Evolutionary conservation across 64 coral and sea anemone genomes (phyloP).

Genomic region (Acropora tenuis): DNA sequence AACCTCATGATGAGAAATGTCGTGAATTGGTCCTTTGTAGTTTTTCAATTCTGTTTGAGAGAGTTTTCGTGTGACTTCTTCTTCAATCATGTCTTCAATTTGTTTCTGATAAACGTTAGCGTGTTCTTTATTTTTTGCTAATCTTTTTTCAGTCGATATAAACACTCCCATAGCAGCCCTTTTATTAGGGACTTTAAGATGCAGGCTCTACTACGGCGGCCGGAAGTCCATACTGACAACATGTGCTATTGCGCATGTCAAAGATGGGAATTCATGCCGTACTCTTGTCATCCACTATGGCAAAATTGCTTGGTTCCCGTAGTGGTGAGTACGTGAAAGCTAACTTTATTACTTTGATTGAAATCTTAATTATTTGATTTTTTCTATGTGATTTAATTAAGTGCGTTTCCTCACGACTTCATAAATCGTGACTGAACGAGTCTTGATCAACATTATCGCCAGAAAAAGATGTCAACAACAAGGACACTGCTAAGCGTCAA

Average conservation of each 20-base stretch:
- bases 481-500: neutral
- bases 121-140: neutral
- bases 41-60: no score
- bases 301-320: constrained; percentile 7
- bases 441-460: neutral
- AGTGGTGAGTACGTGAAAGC: neutral
- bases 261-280: neutral
- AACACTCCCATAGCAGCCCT: no score
- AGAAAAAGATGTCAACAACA: neutral
- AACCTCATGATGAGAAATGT: no score
- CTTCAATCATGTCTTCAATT: no score
- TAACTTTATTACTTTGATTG: neutral
- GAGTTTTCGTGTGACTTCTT: no score
- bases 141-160: no score
- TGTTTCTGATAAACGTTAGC: no score
- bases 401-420: neutral
- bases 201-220: neutral
- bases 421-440: neutral
- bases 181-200: neutral
- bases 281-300: constrained; percentile 13
- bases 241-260: neutral
- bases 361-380: neutral
- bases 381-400: neutral
- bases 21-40: no score
- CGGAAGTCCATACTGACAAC: neutral